phyloP scores from a whole-genome alignment of 23 tunicate genomes.

The Trididemnum clinides region DNA sequence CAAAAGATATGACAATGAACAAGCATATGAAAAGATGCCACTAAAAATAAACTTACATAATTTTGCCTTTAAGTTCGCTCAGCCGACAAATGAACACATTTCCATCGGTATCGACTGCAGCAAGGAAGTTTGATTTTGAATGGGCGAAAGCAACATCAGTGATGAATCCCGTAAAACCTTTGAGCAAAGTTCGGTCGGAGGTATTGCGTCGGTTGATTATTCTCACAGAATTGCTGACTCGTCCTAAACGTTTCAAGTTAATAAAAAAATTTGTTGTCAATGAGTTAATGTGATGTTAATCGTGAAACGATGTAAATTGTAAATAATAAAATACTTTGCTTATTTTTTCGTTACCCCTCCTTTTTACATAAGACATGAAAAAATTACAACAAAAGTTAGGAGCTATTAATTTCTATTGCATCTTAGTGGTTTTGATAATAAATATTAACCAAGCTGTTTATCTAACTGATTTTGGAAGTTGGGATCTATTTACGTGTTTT shows the following conservation, averaged over 20 bases:
- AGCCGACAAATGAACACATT: conserved; percentile 60
- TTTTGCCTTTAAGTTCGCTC: conserved; percentile 15
- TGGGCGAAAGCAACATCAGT: conserved; percentile 76
- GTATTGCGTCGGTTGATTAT: conserved; percentile 63
- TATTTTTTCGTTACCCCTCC: no score
- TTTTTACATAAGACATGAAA: no score
- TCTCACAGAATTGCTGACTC: conserved; percentile 58
- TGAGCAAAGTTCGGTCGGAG: conserved; percentile 67
- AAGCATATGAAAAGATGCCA: background rate
- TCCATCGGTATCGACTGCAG: conserved; percentile 54
- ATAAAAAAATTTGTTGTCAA: background rate
- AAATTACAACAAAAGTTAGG: no score
- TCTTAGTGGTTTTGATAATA: no score
- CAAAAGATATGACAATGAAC: background rate
- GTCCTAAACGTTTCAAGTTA: conserved; percentile 36
- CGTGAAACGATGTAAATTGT: no score
- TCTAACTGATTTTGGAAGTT: no score
- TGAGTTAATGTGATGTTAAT: no score
- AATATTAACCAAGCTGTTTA: no score
- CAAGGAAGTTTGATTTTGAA: conserved; percentile 28
- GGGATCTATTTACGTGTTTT: no score
- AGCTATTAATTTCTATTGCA: no score
- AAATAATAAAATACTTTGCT: no score
- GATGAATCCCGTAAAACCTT: conserved; percentile 66
- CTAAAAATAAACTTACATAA: conserved; percentile 33